Evolutionary conservation across 2,888 invertebrate genomes (phyloP), one percentile per base, ranked within the genome.

Genomic region (Andrena chrysosceles): DNA sequence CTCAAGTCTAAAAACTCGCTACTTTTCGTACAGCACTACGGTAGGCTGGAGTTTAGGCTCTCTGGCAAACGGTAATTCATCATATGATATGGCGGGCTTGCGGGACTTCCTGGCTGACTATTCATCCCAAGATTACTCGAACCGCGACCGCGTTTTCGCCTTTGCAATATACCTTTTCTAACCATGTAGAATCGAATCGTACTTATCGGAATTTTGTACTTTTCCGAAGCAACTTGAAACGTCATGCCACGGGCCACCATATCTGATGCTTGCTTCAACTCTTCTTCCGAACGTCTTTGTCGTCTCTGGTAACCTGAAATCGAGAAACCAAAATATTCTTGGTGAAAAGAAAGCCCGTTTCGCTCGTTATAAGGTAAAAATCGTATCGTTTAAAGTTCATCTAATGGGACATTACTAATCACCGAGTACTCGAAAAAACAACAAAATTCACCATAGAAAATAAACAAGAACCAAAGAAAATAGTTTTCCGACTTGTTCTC

Each of bases 181-280:
- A 97, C 97, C 98, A 98, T 98, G 94, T 97, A 98, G 94, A 97
- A 97, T 67, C 97, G 95, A 93, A 98, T 97, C 54, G 97, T 98
- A 42, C 97, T 97, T 86, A 98, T 97, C 79, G 98, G 98, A 94
- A 98, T 97, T 93, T 97, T 97, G 94, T 97, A 98, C 95, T 97
- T 97, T 91, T 97, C 97, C 78, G 97, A 97, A 42, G 97, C 97
- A 1, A 97, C 97, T 94, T 97, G 97, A 95, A 97, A 98, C 90
- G 98, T 98, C 94, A 97, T 97, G 0, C 98, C 97, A 74, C 97
- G 96, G n/a, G 97, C 97, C 83, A 98, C 97, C 94, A 97, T 97
- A 92, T 97, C 97, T 2, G 97, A 97, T 0, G 97, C 97, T 92
- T 97, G 96, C n/a, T 96, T 95, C 69, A 97, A 92, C 89, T 97